A percentile compares a stretch with the other conserved stretches of the same genome.
Evolutionary conservation across 2,888 invertebrate species (phyloP).

Genomic region (Cantharis rustica): DNA sequence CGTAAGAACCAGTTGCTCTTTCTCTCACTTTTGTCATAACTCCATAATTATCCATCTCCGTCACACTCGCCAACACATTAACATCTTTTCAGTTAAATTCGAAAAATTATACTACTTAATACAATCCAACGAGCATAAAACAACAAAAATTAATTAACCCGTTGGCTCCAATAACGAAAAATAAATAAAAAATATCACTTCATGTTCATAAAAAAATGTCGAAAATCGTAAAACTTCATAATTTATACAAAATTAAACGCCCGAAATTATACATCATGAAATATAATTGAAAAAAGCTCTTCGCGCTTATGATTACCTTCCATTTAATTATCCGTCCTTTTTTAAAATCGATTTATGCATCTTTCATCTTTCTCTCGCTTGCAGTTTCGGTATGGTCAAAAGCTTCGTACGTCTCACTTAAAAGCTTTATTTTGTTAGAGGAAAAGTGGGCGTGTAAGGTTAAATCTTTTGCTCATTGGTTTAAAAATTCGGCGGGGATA

Average conservation of each 20-base stretch:
- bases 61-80: neutral
- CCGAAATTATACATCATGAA: neutral
- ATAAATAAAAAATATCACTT: neutral
- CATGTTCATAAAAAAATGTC: neutral
- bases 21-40: slow-evolving; percentile 33
- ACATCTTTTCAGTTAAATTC: neutral
- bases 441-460: slow-evolving; percentile 46
- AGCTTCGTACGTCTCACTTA: slow-evolving; percentile 47
- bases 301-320: slow-evolving; percentile 9
- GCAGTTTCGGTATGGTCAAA: slow-evolving; percentile 1
- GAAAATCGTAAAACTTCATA: neutral
- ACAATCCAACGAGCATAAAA: neutral
- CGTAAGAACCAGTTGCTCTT: slow-evolving; percentile 29
- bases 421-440: slow-evolving; percentile 44
- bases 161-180: neutral
- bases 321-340: slow-evolving; percentile 16
- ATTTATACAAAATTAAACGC: neutral
- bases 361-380: slow-evolving; percentile 13
- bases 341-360: slow-evolving; percentile 32
- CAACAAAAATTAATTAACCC: neutral
- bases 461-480: slow-evolving; percentile 27
- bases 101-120: neutral
- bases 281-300: neutral
- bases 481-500: slow-evolving; percentile 43
- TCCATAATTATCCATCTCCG: neutral